These are phyloP conservation scores for Hippopotamyrus pictus DNA, from an alignment of 2,797 vertebrate genomes.

Conservation along the genomic window DNA sequence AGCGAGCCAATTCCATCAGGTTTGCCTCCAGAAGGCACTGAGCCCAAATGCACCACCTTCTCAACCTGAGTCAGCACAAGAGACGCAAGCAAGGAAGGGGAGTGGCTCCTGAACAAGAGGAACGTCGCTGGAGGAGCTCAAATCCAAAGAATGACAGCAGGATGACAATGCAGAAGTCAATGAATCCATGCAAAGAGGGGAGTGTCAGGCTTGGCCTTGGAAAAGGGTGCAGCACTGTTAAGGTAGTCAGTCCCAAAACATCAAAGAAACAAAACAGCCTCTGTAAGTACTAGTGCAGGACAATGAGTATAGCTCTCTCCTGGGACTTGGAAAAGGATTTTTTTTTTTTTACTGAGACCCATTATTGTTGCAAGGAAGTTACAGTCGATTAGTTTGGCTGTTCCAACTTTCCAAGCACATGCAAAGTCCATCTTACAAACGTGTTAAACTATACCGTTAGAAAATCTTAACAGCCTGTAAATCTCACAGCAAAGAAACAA, in stretches of 20 bases:
- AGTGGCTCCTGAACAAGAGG: not conserved
- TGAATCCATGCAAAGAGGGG: not conserved
- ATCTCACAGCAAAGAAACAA: not conserved
- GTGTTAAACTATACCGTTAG: not conserved
- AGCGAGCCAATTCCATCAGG: not conserved
- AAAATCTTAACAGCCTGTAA: not conserved
- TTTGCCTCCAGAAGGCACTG: not conserved
- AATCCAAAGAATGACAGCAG: not conserved
- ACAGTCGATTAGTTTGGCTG: not conserved
- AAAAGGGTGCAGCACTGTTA: not conserved
- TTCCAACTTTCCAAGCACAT: not conserved
- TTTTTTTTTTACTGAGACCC: not conserved
- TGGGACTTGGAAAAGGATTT: not conserved
- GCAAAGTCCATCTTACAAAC: not conserved
- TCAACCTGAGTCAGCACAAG: not conserved
- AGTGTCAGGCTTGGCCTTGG: not conserved
- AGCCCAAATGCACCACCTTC: not conserved
- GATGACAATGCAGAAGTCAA: not conserved
- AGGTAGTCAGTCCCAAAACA: not conserved
- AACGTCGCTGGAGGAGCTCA: not conserved
- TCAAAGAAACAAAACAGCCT: not conserved
- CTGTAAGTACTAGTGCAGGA: not conserved
- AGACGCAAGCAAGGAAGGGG: not conserved
- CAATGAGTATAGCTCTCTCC: not conserved
- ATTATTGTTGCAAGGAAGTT: not conserved